Evolutionary conservation across 2,888 invertebrate genomes (phyloP).

Genomic region (Yponomeuta evonymella): DNA sequence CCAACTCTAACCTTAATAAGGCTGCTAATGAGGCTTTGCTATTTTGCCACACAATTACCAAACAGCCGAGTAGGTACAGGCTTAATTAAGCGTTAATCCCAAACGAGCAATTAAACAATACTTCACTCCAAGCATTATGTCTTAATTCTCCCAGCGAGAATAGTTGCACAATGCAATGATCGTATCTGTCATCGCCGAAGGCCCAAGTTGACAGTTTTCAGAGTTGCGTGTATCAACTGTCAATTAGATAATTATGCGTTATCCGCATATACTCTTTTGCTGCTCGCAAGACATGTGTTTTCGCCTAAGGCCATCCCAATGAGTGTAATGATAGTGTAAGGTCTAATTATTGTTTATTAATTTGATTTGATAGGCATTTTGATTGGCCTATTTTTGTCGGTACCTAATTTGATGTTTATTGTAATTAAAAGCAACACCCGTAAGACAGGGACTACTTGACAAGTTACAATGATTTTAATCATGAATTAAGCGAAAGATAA

Average conservation of each 20-base stretch:
- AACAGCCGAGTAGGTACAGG: not conserved
- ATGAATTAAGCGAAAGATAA: no score
- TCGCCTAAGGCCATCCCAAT: not conserved
- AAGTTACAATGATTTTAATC: no score
- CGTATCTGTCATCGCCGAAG: not conserved
- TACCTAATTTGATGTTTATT: not conserved
- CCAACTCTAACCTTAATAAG: not conserved
- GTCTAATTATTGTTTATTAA: not conserved
- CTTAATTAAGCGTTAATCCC: constrained; percentile 1
- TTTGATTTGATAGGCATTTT: not conserved
- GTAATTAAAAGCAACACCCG: not conserved
- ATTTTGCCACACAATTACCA: not conserved
- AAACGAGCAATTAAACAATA: constrained; percentile 2
- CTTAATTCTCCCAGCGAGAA: not conserved
- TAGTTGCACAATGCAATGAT: not conserved
- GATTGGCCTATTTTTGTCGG: not conserved
- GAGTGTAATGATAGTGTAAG: not conserved
- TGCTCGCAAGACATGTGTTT: not conserved
- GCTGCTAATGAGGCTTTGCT: not conserved
- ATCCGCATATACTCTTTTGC: not conserved
- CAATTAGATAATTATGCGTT: not conserved
- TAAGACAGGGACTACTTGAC: no score
- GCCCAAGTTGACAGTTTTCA: not conserved
- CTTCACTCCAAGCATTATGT: not conserved
- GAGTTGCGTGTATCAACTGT: not conserved